Base-by-base conservation (phyloP, 2,113 vertebrate species). In the Chaetops frenatus region DNA sequence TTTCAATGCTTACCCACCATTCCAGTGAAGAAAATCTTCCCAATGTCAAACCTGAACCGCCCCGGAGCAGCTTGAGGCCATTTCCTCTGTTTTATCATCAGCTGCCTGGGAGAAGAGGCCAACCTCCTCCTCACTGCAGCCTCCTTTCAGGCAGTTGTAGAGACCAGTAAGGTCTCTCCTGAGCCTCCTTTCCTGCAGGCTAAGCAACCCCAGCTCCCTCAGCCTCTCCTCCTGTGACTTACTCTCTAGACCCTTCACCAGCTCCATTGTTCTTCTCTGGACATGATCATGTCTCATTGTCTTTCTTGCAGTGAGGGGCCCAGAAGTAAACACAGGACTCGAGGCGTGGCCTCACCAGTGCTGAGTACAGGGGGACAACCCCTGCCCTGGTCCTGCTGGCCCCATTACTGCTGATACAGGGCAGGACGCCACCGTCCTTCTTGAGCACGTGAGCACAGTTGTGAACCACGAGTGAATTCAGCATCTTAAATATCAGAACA, bases 1-100 rank as follows among this genome's bases (percentile, higher is more conserved):
- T 62, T 69, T 38, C 47, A 69, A 33, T 10, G 31, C 22, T 61
- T 54, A 76, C 36, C 5, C 25, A 82, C 38, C 17, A 6, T 40
- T 54, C 23, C n/a, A 31, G 35, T 13, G 40, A 42, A 48, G 21
- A 82, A 69, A 69, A 31, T 42, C 15, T 31, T 82, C 40, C 12
- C 0, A 0, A 4, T 8, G 8, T 54, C 62, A 40, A 33, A 14
- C 5, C 6, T 61, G 54, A 76, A 69, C 25, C 10, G 33, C 15
- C 6, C 12, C 11, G 13, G n/a, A 35, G 17, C 54, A 42, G 7
- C 29, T 42, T 40, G 61, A 47, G 17, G 40, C 25, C 11, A 7
- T 61, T 74, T 74, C 9, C 38, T 81, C 38, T 40, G 23, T n/a
- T 19, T 45, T 53, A 24, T 47, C 28, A 11, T 13, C 5, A 53